These are phyloP conservation scores for Sminthopsis crassicaudata DNA, from an alignment of 2,113 vertebrate species.

Conservation along the genomic window DNA sequence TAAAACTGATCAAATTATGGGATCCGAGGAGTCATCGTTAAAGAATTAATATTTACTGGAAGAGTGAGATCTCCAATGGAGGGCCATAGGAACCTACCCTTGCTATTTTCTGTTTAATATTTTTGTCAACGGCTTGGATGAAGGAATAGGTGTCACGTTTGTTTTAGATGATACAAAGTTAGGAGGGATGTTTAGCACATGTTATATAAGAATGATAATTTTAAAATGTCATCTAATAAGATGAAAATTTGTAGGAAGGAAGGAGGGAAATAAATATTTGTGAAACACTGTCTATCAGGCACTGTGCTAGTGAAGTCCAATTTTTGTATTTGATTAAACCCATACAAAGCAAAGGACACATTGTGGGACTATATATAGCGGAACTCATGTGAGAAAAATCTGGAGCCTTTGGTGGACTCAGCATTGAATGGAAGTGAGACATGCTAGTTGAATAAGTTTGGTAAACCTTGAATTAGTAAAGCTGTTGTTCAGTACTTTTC, in stretches of 20 bases:
- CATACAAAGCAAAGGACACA: background rate
- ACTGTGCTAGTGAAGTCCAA: background rate
- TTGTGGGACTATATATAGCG: background rate
- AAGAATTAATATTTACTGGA: background rate
- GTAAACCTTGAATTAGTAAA: background rate
- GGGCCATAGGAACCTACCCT: background rate
- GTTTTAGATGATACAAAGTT: background rate
- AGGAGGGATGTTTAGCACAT: background rate
- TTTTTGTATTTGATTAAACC: background rate
- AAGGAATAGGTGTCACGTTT: background rate
- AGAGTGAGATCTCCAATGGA: background rate
- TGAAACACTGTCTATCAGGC: background rate
- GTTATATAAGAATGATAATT: background rate
- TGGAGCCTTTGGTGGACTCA: background rate
- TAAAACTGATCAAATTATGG: background rate
- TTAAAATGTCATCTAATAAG: background rate
- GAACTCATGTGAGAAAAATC: background rate
- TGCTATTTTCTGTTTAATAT: background rate
- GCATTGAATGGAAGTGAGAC: background rate
- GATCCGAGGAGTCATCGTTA: background rate
- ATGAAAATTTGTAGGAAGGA: background rate
- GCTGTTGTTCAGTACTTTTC: background rate
- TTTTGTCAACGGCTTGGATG: background rate
- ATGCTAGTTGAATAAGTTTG: background rate
- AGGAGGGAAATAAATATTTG: background rate